Conservation (phyloP, 1,140 invertebrate genomes). For the Brachionus asplanchnoidis region DNA sequence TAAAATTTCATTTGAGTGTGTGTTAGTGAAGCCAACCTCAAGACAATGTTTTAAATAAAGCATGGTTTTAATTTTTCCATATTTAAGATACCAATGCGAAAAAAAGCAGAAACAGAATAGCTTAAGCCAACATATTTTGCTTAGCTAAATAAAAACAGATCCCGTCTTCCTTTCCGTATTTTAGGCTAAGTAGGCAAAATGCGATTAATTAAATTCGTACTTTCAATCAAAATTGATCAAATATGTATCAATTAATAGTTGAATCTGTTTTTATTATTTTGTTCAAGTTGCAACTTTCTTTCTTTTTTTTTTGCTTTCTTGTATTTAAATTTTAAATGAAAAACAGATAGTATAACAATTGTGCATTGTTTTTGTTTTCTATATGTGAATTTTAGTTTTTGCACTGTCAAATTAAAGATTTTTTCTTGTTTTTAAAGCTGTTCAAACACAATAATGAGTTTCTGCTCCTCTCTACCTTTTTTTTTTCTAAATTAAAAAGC, state of each 20-base stretch:
- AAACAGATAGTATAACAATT: slow-evolving; percentile 13
- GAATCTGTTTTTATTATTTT: slow-evolving; percentile 22
- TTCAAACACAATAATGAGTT: neutral
- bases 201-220: neutral
- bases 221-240: slow-evolving; percentile 9
- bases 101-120: neutral
- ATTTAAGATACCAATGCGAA: neutral
- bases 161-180: neutral
- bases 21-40: neutral
- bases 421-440: slow-evolving; percentile 26
- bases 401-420: slow-evolving; percentile 10
- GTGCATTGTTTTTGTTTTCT: neutral
- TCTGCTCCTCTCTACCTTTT: neutral
- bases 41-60: neutral
- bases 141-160: slow-evolving; percentile 1
- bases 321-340: slow-evolving; percentile 5
- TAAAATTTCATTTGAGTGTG: slow-evolving; percentile 13
- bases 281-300: slow-evolving; percentile 11
- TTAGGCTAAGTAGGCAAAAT: neutral
- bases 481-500: neutral
- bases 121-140: neutral
- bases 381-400: neutral
- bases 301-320: neutral
- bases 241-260: slow-evolving; percentile 17
- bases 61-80: neutral